These are phyloP conservation scores for Pseudobourletiella spinata DNA, from an alignment of 1,140 invertebrate genomes.

Conservation along the genomic window DNA sequence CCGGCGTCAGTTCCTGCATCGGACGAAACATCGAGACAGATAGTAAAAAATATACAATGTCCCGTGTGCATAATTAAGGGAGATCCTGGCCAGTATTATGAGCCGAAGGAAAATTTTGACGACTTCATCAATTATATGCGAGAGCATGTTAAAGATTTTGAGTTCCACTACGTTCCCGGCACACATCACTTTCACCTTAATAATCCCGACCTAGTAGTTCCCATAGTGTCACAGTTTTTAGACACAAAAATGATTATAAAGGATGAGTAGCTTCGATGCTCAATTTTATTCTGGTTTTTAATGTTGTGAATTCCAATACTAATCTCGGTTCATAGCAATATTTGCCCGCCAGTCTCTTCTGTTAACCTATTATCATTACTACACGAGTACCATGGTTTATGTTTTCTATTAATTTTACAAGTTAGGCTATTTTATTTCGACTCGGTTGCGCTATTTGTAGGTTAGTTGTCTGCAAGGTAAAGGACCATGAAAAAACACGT, in stretches of 20 bases:
- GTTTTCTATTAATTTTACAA: no score
- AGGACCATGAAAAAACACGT: no score
- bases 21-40: slow-evolving; percentile 9
- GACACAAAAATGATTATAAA: not conserved
- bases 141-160: slow-evolving; percentile 2
- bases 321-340: no score
- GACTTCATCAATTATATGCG: slow-evolving; percentile 10
- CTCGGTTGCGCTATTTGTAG: no score
- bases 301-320: no score
- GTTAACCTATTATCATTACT: no score
- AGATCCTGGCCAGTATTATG: slow-evolving; percentile 30
- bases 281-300: no score
- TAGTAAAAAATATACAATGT: slow-evolving; percentile 16
- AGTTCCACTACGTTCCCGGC: slow-evolving; percentile 28
- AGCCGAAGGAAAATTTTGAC: slow-evolving; percentile 24
- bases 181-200: slow-evolving; percentile 35
- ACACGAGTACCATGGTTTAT: no score
- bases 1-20: slow-evolving; percentile 14
- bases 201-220: slow-evolving; percentile 17
- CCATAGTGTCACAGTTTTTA: slow-evolving; percentile 30
- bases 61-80: slow-evolving; percentile 31
- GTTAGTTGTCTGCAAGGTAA: no score
- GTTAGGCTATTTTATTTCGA: no score
- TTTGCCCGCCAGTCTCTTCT: no score
- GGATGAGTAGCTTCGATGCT: no score